Evolutionary conservation across 1,140 invertebrate species (phyloP).

Genomic region (Cyclina sinensis): DNA sequence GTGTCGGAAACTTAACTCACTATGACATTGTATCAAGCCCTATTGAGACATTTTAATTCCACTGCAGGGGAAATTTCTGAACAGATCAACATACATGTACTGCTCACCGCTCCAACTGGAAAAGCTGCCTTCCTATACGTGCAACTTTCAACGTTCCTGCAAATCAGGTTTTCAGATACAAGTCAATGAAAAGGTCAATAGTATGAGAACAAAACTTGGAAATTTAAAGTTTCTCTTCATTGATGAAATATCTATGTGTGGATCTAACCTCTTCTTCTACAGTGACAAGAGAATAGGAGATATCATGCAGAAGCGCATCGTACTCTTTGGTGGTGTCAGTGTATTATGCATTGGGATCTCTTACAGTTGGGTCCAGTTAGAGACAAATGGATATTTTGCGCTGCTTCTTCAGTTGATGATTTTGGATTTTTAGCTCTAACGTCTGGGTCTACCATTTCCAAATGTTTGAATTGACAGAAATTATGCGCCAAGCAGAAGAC

Average conservation of each 20-base stretch:
- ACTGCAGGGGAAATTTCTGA: too few species aligned
- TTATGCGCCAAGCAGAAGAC: constrained; percentile 71
- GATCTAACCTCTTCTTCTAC: constrained; percentile 67
- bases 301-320: constrained; percentile 37
- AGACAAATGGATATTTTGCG: constrained; percentile 68
- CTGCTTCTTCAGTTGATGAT: neutral
- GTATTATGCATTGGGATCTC: constrained; percentile 69
- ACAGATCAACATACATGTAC: constrained; percentile 12
- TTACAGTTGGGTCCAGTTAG: constrained; percentile 70
- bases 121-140: too few species aligned
- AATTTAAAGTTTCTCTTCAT: constrained; percentile 62
- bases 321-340: constrained; percentile 67
- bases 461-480: constrained; percentile 70
- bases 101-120: too few species aligned
- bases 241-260: constrained; percentile 72
- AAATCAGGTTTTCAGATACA: too few species aligned
- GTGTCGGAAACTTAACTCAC: constrained; percentile 38
- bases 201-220: constrained; percentile 26
- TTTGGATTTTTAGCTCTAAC: constrained; percentile 18
- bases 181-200: constrained; percentile 48
- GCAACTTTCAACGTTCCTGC: too few species aligned
- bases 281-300: constrained; percentile 64
- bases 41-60: too few species aligned
- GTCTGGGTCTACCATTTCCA: constrained; percentile 65
- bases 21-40: neutral